Evolutionary conservation across 2,113 vertebrate genomes (phyloP).

Genomic region (Haemorhous mexicanus): DNA sequence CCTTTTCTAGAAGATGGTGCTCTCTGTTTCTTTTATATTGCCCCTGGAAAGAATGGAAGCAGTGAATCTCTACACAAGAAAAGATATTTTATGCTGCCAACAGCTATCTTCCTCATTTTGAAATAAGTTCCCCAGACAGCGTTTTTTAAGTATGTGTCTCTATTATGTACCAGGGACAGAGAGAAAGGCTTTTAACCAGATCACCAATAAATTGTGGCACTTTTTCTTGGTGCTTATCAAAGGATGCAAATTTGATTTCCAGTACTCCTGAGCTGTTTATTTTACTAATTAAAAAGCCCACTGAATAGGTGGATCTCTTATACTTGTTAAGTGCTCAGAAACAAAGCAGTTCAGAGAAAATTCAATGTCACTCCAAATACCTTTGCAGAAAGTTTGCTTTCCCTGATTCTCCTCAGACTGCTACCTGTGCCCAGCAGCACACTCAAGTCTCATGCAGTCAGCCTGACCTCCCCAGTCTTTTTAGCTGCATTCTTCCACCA

Average conservation of each 20-base stretch:
- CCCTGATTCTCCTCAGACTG: background rate
- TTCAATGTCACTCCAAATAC: background rate
- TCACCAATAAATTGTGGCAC: background rate
- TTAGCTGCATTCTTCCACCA: background rate
- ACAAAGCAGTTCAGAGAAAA: background rate
- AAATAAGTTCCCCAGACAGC: background rate
- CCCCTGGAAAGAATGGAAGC: background rate
- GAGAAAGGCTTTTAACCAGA: background rate
- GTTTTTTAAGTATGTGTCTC: background rate
- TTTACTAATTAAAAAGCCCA: background rate
- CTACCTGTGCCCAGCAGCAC: background rate
- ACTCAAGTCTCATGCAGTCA: accelerated
- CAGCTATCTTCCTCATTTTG: background rate
- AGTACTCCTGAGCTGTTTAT: background rate
- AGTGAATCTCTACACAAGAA: background rate
- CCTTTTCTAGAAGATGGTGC: background rate
- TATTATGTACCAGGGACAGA: background rate
- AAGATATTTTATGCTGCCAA: background rate
- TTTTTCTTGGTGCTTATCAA: background rate
- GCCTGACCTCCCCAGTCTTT: background rate
- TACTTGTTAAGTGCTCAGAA: background rate
- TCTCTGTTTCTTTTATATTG: background rate
- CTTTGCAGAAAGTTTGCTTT: background rate
- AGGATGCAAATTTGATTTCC: background rate
- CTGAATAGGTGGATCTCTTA: background rate